Conservation (phyloP, 1,140 invertebrate genomes). For the Euura saliciscinereae region DNA sequence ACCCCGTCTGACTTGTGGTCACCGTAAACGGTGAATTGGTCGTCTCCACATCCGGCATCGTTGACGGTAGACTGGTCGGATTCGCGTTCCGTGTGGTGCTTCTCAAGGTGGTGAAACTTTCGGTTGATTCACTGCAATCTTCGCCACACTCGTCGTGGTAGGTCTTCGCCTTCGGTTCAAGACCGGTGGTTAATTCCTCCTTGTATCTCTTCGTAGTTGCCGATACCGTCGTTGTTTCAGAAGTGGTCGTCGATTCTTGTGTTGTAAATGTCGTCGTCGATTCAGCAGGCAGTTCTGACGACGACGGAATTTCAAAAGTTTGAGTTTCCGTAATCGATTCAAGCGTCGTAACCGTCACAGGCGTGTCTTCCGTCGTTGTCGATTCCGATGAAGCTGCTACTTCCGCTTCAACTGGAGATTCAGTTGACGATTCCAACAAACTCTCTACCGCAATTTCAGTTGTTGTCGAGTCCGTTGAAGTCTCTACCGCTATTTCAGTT, state of each 20-base stretch:
- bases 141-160: not conserved
- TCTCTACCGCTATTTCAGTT: not conserved
- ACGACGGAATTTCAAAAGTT: not conserved
- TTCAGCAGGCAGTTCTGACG: not conserved
- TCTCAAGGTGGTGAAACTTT: too few species aligned
- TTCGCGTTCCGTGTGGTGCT: too few species aligned
- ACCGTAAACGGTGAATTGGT: too few species aligned
- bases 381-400: too few species aligned
- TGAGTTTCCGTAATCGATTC: too few species aligned
- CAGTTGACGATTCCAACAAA: too few species aligned
- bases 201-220: not conserved
- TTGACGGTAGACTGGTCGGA: too few species aligned
- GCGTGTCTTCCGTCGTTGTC: too few species aligned
- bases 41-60: too few species aligned
- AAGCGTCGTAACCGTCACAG: too few species aligned
- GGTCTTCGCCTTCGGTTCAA: slow-evolving; percentile 5
- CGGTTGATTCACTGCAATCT: slow-evolving; percentile 8
- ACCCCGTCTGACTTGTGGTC: too few species aligned
- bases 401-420: too few species aligned
- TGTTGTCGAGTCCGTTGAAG: not conserved
- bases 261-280: not conserved
- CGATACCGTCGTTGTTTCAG: not conserved
- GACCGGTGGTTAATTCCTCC: not conserved
- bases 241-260: not conserved
- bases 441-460: not conserved